Percentiles rank a stretch among this genome's conserved stretches.
phyloP scores from a whole-genome alignment of 2,888 invertebrate species.

The Parochlus steinenii region DNA sequence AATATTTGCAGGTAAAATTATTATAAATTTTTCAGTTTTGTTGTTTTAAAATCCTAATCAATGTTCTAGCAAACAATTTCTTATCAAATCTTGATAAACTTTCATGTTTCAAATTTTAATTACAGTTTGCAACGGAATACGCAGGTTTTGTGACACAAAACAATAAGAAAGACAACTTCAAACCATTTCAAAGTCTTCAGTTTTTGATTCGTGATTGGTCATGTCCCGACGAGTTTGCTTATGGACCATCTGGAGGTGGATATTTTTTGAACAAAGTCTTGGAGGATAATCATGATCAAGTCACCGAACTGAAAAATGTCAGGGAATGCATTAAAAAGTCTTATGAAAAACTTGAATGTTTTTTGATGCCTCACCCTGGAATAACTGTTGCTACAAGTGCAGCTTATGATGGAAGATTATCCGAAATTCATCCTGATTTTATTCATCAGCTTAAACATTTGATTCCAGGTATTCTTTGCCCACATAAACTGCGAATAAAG shows the following conservation, averaged over 20 bases:
- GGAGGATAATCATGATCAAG: slow-evolving; percentile 4
- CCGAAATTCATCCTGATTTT: slow-evolving; percentile 11
- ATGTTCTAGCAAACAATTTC: no score
- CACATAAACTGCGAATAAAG: slow-evolving; percentile 6
- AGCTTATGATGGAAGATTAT: slow-evolving; percentile 9
- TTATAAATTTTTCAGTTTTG: no score
- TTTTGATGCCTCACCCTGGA: slow-evolving; percentile 9
- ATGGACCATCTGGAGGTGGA: slow-evolving; percentile 8
- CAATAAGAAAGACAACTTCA: not conserved
- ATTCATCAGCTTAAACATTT: slow-evolving; percentile 6
- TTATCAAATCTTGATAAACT: no score
- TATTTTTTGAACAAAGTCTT: slow-evolving; percentile 3
- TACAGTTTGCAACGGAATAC: slow-evolving; percentile 12
- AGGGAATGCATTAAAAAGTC: slow-evolving; percentile 1
- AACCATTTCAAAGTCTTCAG: slow-evolving; percentile 12
- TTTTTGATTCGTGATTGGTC: slow-evolving; percentile 11
- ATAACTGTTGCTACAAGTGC: slow-evolving; percentile 9
- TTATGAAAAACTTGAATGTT: slow-evolving; percentile 7
- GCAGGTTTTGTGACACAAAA: slow-evolving; percentile 5
- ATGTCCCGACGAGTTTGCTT: slow-evolving; percentile 4
- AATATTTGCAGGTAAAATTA: no score
- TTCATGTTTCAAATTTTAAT: no score
- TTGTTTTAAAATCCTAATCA: no score
- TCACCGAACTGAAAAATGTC: slow-evolving; percentile 5
- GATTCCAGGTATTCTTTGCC: slow-evolving; percentile 5